phyloP scores from a whole-genome alignment of 2,888 invertebrate genomes.

The Hyposoter dolosus region DNA sequence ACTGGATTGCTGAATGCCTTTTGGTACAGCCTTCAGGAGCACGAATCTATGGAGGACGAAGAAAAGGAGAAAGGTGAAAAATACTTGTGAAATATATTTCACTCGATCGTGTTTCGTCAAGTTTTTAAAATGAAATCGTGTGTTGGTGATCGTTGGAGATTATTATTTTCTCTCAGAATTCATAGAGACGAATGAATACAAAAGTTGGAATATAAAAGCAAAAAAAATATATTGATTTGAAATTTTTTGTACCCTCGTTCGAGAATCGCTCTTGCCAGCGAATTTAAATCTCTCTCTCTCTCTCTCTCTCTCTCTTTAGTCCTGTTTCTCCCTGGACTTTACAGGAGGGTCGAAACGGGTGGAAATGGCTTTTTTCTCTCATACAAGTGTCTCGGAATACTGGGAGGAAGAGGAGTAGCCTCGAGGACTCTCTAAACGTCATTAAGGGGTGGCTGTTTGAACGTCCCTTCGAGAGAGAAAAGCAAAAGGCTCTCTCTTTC shows the following conservation, averaged over 20 bases:
- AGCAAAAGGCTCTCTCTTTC: neutral
- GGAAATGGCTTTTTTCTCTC: slow-evolving; percentile 1
- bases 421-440: slow-evolving; percentile 56
- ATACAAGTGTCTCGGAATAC: slow-evolving; percentile 4
- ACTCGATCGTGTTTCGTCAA: neutral
- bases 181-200: neutral
- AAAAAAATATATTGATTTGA: neutral
- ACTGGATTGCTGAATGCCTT: neutral
- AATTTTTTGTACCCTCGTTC: slow-evolving; percentile 3
- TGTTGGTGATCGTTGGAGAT: neutral
- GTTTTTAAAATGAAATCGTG: neutral
- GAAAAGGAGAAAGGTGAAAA: neutral
- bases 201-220: neutral
- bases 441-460: slow-evolving; percentile 40
- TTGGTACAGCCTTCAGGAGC: no score
- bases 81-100: neutral
- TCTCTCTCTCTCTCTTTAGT: slow-evolving; percentile 38
- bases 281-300: no score
- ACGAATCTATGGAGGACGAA: no score
- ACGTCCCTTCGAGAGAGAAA: slow-evolving; percentile 13
- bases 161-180: neutral
- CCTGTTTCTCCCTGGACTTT: slow-evolving; percentile 14
- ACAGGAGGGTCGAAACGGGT: neutral
- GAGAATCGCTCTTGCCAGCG: slow-evolving; percentile 35
- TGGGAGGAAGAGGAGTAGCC: slow-evolving; percentile 15